Percentiles rank a stretch among this genome's conserved stretches.
Evolutionary conservation across 2,113 vertebrate species (phyloP).

Genomic region (Callipepla squamata): DNA sequence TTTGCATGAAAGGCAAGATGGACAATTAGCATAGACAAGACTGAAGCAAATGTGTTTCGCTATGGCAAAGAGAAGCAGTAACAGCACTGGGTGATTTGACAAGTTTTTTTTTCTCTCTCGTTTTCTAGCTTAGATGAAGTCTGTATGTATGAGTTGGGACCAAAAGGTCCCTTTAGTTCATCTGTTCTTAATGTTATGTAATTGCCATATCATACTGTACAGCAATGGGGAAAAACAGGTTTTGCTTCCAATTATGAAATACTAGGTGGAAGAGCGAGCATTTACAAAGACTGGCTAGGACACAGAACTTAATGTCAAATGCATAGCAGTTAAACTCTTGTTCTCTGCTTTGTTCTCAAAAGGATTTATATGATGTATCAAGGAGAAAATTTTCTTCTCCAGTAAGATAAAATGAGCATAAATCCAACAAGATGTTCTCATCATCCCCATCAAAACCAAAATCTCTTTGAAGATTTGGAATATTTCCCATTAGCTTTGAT

Average conservation of each 20-base stretch:
- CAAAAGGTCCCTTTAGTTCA: slow-evolving; percentile 9
- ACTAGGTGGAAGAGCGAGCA: neutral
- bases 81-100: neutral
- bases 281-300: slow-evolving; percentile 4
- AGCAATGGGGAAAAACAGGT: neutral
- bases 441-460: slow-evolving; percentile 5
- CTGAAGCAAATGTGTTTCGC: neutral
- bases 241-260: slow-evolving; percentile 16
- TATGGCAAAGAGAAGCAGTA: neutral
- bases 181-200: neutral
- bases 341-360: neutral
- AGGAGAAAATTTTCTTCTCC: neutral
- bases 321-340: neutral
- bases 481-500: slow-evolving; percentile 33
- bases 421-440: neutral
- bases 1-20: slow-evolving; percentile 22
- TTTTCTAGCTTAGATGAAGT: neutral
- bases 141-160: neutral
- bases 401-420: neutral
- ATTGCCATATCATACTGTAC: neutral
- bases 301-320: neutral
- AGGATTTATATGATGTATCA: neutral
- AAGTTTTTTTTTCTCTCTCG: neutral
- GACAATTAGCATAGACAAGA: slow-evolving; percentile 25
- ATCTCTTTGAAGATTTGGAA: slow-evolving; percentile 42